Conservation (phyloP, 64 coral and sea anemone species). For the Pocillopora damicornis region DNA sequence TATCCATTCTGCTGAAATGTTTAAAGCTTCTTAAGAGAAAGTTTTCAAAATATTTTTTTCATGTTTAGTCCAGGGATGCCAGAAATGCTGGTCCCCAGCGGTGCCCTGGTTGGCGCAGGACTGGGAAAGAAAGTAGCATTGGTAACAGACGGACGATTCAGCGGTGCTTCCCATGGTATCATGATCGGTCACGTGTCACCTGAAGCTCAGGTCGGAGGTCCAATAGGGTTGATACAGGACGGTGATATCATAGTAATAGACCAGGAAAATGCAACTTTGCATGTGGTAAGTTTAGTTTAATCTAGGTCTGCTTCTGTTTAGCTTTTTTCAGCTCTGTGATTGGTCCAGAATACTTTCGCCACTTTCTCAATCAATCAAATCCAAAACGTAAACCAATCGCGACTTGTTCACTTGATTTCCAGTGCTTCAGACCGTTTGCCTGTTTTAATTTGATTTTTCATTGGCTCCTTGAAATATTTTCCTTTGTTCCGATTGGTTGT, state of each 20-base stretch:
- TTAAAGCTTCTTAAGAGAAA: no score
- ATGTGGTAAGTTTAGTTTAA: constrained; percentile 43
- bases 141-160: constrained; percentile 85
- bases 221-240: constrained; percentile 58
- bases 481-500: no score
- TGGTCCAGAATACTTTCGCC: no score
- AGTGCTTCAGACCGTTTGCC: no score
- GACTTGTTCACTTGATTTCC: no score
- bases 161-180: constrained; percentile 87
- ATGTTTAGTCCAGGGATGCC: constrained; percentile 75
- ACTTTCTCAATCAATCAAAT: no score
- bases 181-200: constrained; percentile 96
- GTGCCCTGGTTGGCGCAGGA: constrained; percentile 78
- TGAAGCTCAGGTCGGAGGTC: constrained; percentile 76
- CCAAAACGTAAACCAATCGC: no score
- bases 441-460: no score
- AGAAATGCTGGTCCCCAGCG: constrained; percentile 74
- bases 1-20: no score
- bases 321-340: no score
- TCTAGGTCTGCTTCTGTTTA: no score
- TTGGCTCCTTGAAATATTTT: no score
- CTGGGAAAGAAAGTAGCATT: constrained; percentile 80
- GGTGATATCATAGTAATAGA: constrained; percentile 78
- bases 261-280: constrained; percentile 27
- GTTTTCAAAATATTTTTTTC: neutral